These are phyloP conservation scores for Pandemis cinnamomeana DNA, from an alignment of 2,888 invertebrate genomes.

Conservation along the genomic window DNA sequence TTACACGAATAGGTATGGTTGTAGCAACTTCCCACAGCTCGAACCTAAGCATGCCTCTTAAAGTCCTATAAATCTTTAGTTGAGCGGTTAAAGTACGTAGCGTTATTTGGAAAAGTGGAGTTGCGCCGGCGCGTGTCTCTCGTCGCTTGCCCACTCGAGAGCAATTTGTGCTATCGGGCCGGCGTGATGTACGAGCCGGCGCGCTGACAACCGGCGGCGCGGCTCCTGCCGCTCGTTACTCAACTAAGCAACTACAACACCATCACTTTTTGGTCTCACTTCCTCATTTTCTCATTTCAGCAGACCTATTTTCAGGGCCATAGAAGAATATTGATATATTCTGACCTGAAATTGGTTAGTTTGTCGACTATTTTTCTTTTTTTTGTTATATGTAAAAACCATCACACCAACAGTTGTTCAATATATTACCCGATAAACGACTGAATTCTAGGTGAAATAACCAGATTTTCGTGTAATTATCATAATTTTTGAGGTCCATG, in stretches of 20 bases:
- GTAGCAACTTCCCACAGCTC: slow-evolving; percentile 32
- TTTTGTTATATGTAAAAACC: not conserved
- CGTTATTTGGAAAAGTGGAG: slow-evolving; percentile 52
- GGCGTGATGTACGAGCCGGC: slow-evolving; percentile 66
- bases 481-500: too few species aligned
- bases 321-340: not conserved
- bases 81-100: slow-evolving; percentile 58
- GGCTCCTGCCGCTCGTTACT: slow-evolving; percentile 28
- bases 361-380: not conserved
- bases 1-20: not conserved
- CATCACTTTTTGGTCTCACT: slow-evolving; percentile 9
- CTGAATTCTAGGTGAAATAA: too few species aligned
- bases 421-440: too few species aligned
- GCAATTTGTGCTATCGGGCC: slow-evolving; percentile 68
- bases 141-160: slow-evolving; percentile 69
- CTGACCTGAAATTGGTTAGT: not conserved
- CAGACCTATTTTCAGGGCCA: not conserved
- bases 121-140: slow-evolving; percentile 64
- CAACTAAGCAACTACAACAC: slow-evolving; percentile 22
- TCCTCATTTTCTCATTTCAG: not conserved
- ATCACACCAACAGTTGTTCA: not conserved
- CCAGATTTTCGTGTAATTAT: too few species aligned
- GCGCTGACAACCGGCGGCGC: slow-evolving; percentile 67
- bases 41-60: slow-evolving; percentile 53
- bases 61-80: slow-evolving; percentile 65